Percentiles rank a stretch among this genome's conserved stretches.
Evolutionary conservation across 2,888 invertebrate genomes (phyloP).

Genomic region (Noctua comes): DNA sequence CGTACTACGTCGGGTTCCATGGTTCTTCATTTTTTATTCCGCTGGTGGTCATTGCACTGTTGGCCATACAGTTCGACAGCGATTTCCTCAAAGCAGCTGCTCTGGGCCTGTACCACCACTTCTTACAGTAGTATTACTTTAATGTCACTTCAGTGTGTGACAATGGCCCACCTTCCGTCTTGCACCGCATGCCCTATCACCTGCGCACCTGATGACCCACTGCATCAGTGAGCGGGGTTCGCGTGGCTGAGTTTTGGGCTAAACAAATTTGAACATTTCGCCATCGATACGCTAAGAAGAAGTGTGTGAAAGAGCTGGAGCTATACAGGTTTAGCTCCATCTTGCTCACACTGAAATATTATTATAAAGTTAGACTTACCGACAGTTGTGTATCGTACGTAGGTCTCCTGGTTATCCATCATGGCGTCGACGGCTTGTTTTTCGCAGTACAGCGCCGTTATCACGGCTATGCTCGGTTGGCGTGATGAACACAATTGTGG

Average conservation of each 20-base stretch:
- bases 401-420: constrained; percentile 99
- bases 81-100: background rate
- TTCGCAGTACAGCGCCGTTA: constrained; percentile 99
- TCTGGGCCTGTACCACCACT: background rate
- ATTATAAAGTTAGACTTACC: constrained; percentile 92
- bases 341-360: background rate
- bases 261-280: too few species aligned
- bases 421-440: constrained; percentile 99
- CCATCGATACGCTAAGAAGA: too few species aligned
- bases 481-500: constrained; percentile 96
- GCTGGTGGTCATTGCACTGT: background rate
- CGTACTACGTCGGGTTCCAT: background rate
- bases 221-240: too few species aligned
- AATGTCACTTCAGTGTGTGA: background rate
- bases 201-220: too few species aligned
- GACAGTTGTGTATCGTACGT: constrained; percentile 98
- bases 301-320: background rate
- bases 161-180: too few species aligned
- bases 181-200: too few species aligned
- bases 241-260: too few species aligned
- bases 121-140: background rate
- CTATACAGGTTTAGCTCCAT: background rate
- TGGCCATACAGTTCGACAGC: background rate
- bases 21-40: background rate
- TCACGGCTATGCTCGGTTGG: constrained; percentile 99